phyloP scores from a whole-genome alignment of 2,113 vertebrate genomes.

The Rhegmatorhina hoffmannsi region DNA sequence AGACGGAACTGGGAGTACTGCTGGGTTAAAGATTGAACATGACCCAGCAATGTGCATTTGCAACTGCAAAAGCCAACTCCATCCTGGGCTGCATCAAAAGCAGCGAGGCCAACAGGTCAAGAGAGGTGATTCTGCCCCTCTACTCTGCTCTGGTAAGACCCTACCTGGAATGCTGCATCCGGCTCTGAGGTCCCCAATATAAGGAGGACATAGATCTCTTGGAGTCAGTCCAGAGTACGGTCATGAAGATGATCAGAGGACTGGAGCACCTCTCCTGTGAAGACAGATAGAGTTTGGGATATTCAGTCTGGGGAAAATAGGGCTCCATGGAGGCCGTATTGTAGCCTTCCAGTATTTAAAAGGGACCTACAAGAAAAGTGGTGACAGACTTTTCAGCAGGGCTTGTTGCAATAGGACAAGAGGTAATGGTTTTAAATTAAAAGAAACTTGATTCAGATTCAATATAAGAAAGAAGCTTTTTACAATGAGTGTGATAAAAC shows the following conservation, averaged over 20 bases:
- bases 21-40: background rate
- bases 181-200: background rate
- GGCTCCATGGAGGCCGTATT: background rate
- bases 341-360: background rate
- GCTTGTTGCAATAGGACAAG: background rate
- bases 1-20: background rate
- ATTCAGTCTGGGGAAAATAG: background rate
- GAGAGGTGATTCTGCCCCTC: background rate
- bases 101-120: background rate
- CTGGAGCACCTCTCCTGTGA: background rate
- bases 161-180: background rate
- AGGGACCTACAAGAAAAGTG: background rate
- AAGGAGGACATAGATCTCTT: background rate
- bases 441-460: background rate
- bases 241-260: background rate
- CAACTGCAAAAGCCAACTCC: background rate
- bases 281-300: too few relatives aligned
- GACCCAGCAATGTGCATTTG: background rate
- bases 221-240: background rate
- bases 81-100: background rate
- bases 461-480: background rate
- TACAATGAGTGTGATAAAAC: background rate
- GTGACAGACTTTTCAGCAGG: background rate
- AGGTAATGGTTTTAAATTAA: background rate
- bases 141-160: background rate